A percentile compares a stretch with the other conserved stretches of the same genome.
Evolutionary conservation across 2,113 vertebrate species (phyloP).

Genomic region (Ptilorrhoa leucosticta): DNA sequence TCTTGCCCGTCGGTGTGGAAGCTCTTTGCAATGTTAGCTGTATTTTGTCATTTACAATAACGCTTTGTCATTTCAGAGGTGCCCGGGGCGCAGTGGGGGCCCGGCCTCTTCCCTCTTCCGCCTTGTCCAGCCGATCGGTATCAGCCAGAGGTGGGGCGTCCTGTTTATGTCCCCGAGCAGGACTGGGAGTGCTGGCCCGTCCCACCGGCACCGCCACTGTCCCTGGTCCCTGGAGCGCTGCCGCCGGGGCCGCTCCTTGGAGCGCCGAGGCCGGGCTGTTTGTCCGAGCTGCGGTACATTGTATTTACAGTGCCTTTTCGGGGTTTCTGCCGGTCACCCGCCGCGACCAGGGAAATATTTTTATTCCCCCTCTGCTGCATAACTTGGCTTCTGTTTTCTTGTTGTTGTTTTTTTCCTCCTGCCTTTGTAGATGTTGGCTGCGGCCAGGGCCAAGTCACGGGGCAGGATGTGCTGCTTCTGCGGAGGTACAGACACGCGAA

Average conservation of each 20-base stretch:
- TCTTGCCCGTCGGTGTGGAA: fast-evolving
- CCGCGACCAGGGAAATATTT: not conserved
- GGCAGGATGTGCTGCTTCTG: slow-evolving; percentile 39
- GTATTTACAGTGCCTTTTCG: not conserved
- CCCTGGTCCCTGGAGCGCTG: not conserved
- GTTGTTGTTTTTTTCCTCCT: slow-evolving; percentile 35
- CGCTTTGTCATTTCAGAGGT: not conserved
- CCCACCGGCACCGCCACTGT: not conserved
- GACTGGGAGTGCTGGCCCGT: not conserved
- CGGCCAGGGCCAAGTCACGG: not conserved
- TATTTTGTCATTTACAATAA: not conserved
- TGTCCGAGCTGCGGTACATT: fast-evolving
- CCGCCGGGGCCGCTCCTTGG: not conserved
- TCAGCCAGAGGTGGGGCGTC: slow-evolving; percentile 2
- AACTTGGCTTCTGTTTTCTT: slow-evolving; percentile 53
- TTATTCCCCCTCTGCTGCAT: not conserved
- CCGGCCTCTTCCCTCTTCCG: not conserved
- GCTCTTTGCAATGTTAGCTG: not conserved
- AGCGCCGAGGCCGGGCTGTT: not conserved
- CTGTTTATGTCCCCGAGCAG: not conserved
- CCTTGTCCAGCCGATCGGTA: not conserved
- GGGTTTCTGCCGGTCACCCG: slow-evolving; percentile 11
- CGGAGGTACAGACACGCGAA: not conserved
- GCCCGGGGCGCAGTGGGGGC: not conserved
- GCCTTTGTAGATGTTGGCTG: slow-evolving; percentile 31